Evolutionary conservation across 2,888 invertebrate genomes (phyloP).

Genomic region (Patella caerulea): DNA sequence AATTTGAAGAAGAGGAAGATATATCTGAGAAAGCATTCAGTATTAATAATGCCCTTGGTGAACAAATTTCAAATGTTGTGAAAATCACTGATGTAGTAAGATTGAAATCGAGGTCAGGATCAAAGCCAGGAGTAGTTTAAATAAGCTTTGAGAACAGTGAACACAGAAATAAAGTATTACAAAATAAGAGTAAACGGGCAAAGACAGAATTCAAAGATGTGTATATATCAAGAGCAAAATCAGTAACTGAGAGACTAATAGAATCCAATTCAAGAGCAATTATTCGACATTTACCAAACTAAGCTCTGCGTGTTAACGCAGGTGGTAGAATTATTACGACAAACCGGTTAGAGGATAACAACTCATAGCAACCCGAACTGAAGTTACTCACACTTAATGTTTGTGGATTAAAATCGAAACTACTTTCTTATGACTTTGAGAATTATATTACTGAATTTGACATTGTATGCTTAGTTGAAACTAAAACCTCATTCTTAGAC

Average conservation of each 20-base stretch:
- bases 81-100: too few species aligned
- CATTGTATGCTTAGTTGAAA: too few species aligned
- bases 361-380: neutral
- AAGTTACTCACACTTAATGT: neutral
- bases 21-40: neutral
- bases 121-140: too few species aligned
- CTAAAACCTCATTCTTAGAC: constrained; percentile 2
- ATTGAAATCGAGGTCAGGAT: too few species aligned
- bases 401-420: neutral
- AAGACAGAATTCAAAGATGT: too few species aligned
- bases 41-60: too few species aligned
- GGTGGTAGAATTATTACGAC: neutral
- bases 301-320: neutral
- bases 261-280: neutral
- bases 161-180: too few species aligned
- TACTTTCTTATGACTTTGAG: neutral
- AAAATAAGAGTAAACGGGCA: too few species aligned
- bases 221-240: too few species aligned
- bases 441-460: neutral
- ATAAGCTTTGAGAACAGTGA: too few species aligned
- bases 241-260: too few species aligned
- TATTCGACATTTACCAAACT: neutral
- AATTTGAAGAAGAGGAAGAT: neutral
- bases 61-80: too few species aligned
- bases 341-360: neutral